These are phyloP conservation scores for Cephus spinipes DNA, from an alignment of 2,888 invertebrate species.

Conservation along the genomic window DNA sequence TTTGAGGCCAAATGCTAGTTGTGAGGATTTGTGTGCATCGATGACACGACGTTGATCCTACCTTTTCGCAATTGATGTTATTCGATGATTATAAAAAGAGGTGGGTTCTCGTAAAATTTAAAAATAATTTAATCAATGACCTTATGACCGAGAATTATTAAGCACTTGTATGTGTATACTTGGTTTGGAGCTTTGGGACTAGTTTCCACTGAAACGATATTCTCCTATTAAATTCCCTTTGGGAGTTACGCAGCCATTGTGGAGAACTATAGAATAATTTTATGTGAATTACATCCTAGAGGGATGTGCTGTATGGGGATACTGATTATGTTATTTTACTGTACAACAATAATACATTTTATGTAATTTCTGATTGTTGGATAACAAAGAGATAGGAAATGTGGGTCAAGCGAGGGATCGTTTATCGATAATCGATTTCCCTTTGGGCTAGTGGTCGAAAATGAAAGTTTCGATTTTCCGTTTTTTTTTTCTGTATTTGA, in stretches of 20 bases:
- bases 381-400: not conserved
- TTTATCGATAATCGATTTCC: not conserved
- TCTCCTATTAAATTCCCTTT: not conserved
- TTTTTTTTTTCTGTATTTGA: not conserved
- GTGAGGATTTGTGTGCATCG: not conserved
- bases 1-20: not conserved
- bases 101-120: no score
- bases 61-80: not conserved
- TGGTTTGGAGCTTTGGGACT: not conserved
- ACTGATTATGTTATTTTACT: not conserved
- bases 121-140: no score
- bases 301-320: not conserved
- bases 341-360: not conserved
- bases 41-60: conserved; percentile 1
- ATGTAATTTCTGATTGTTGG: not conserved
- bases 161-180: no score
- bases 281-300: not conserved
- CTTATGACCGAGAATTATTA: no score
- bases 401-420: not conserved
- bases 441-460: not conserved
- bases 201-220: not conserved
- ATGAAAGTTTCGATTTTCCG: not conserved
- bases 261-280: not conserved
- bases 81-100: not conserved
- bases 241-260: not conserved